Percentiles rank a stretch among this genome's conserved stretches.
Conservation (phyloP, 1,140 invertebrate species). For the Pseudoatta argentina region DNA sequence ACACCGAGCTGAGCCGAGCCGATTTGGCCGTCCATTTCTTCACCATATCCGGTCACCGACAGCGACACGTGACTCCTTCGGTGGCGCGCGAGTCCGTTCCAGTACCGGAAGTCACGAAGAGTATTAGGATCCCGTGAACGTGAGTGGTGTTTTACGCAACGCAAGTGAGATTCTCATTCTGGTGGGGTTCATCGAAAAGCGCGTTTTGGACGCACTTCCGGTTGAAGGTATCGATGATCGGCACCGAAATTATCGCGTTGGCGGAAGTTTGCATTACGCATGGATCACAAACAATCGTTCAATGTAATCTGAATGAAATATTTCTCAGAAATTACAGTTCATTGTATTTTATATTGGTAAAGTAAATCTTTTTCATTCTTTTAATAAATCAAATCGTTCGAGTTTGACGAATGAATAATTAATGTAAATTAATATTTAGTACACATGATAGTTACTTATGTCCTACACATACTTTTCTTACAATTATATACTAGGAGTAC, state of each 20-base stretch:
- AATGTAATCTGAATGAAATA: neutral
- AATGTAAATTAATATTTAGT: too few relatives aligned
- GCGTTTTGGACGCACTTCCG: conserved; percentile 54
- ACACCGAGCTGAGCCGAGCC: conserved; percentile 51
- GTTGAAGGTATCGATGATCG: neutral
- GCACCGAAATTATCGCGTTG: neutral
- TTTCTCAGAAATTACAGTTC: neutral
- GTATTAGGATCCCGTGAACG: conserved; percentile 40
- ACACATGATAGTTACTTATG: too few relatives aligned
- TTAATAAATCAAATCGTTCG: neutral
- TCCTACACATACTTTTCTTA: too few relatives aligned
- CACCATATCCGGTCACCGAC: conserved; percentile 80
- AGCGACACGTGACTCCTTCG: conserved; percentile 63
- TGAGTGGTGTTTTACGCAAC: conserved; percentile 24
- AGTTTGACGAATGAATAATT: neutral
- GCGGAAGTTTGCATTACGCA: neutral
- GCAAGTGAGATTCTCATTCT: conserved; percentile 31
- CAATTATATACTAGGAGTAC: too few relatives aligned
- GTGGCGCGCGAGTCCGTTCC: conserved; percentile 33
- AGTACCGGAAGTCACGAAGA: conserved; percentile 81
- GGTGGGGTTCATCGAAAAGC: neutral
- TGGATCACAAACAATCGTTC: neutral
- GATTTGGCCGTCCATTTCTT: conserved; percentile 77
- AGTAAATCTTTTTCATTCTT: neutral
- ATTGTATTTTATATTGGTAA: neutral